These are phyloP conservation scores for Poecilia velifera DNA, from an alignment of 2,797 vertebrate species.

Conservation along the genomic window DNA sequence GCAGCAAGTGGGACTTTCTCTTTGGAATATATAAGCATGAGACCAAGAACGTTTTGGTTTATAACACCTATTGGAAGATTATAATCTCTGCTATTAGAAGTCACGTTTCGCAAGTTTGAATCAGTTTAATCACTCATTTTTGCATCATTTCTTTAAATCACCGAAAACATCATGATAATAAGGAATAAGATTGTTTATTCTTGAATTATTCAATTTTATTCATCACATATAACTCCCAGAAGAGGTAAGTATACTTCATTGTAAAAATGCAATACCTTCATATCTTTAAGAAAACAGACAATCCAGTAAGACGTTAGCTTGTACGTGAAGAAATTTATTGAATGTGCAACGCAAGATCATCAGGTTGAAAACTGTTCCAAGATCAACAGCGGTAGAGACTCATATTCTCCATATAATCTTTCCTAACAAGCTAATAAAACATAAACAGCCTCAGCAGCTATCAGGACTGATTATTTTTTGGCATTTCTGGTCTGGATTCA, in stretches of 20 bases:
- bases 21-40: slow-evolving; percentile 28
- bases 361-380: background rate
- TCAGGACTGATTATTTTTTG: background rate
- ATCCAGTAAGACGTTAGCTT: background rate
- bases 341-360: background rate
- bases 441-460: background rate
- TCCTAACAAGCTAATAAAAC: background rate
- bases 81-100: slow-evolving; percentile 16
- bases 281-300: background rate
- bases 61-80: slow-evolving; percentile 28
- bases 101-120: slow-evolving; percentile 6
- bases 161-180: background rate
- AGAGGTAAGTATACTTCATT: background rate
- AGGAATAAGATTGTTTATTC: background rate
- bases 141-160: slow-evolving; percentile 4
- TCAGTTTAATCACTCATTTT: background rate
- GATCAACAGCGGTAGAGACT: background rate
- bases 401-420: background rate
- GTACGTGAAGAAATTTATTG: background rate
- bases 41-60: slow-evolving; percentile 19
- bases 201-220: background rate
- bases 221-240: background rate
- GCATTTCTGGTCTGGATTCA: background rate
- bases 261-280: background rate
- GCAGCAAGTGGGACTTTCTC: slow-evolving; percentile 24